Base-by-base conservation (phyloP, 1,140 invertebrate genomes). In the Archivesica marissinica region DNA sequence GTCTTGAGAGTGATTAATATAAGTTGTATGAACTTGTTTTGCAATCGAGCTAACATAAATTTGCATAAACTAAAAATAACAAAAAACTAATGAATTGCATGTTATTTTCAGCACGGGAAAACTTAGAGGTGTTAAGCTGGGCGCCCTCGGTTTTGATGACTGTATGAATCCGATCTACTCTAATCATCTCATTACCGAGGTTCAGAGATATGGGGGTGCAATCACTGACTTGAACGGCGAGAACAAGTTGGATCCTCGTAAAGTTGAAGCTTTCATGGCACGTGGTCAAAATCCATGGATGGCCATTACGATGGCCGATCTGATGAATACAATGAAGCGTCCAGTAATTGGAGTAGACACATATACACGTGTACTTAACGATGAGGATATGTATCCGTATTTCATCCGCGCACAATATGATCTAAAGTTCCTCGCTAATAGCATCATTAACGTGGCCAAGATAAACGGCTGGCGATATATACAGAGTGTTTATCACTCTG, bases 311-410 rank as follows among this genome's bases (percentile, higher is more conserved):
- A 74, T 92, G 68, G 90, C 91, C 25, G 82, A 88, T 38, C 64
- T 92, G 11, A 91, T 93, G 87, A 90, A 90, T 56, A 87, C 96
- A 1, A 96, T 97, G 89, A 95, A 95, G 88, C 96, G 96, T 79
- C 96, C 96, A 0, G 96, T 97, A 93, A 96, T 97, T 87, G 97
- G 96, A 11, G 97, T 97, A 92, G 96, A 96, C 0, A 96, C 96
- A 1, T 79, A 86, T 4, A 76, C 85, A 0, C n/a, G 66, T 7
- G 25, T 74, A 13, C 64, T 90, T 2, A 52, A 79, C 33, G 76
- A 88, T 75, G 96, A 96, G 91, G 95, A 95, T 84, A 95, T 96
- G 87, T 97, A 96, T 93, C 96, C 96, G 52, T 97, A 96, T 86
- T 97, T 97, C 94, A 93, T 97, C 78, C 94, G 97, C 13, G 96